A percentile compares a stretch with the other conserved stretches of the same genome.
Evolutionary conservation across 1,140 invertebrate species (phyloP).

Genomic region (Plectrocnemia conspersa): DNA sequence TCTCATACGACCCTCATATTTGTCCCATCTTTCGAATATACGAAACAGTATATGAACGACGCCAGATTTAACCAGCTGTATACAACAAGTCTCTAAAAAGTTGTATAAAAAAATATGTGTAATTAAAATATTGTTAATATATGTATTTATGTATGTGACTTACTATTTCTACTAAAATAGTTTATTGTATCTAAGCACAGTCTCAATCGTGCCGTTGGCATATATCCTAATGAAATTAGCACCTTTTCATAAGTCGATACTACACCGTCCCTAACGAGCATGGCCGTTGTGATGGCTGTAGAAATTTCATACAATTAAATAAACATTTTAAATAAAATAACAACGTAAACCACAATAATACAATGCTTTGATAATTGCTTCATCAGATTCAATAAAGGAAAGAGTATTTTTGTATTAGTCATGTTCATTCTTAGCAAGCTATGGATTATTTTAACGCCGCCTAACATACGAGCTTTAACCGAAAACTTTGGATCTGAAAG

Average conservation of each 20-base stretch:
- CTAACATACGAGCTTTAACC: conserved; percentile 55
- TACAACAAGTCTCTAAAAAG: conserved; percentile 56
- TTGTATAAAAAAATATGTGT: conserved; percentile 8
- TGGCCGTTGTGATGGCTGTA: conserved; percentile 56
- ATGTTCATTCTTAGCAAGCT: conserved; percentile 57
- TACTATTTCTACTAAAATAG: conserved; percentile 62
- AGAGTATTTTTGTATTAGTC: conserved; percentile 55
- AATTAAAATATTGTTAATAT: not conserved
- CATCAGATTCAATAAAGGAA: conserved; percentile 59
- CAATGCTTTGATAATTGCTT: conserved; percentile 60
- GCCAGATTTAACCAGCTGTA: conserved; percentile 58
- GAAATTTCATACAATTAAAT: conserved; percentile 27
- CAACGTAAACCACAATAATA: conserved; percentile 43
- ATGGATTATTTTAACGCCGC: conserved; percentile 58
- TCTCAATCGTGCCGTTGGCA: conserved; percentile 58
- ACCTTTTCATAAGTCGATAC: conserved; percentile 59
- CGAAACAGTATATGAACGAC: conserved; percentile 54
- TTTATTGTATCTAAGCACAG: conserved; percentile 60
- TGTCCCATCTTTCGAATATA: conserved; percentile 63
- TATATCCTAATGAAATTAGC: conserved; percentile 57
- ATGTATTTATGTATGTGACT: conserved; percentile 33
- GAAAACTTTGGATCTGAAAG: conserved; percentile 62
- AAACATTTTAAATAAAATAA: conserved; percentile 2
- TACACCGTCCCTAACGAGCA: conserved; percentile 60
- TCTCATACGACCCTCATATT: conserved; percentile 58